Conservation (phyloP, 2,888 invertebrate genomes). For the Nipponacmea schrenckii region DNA sequence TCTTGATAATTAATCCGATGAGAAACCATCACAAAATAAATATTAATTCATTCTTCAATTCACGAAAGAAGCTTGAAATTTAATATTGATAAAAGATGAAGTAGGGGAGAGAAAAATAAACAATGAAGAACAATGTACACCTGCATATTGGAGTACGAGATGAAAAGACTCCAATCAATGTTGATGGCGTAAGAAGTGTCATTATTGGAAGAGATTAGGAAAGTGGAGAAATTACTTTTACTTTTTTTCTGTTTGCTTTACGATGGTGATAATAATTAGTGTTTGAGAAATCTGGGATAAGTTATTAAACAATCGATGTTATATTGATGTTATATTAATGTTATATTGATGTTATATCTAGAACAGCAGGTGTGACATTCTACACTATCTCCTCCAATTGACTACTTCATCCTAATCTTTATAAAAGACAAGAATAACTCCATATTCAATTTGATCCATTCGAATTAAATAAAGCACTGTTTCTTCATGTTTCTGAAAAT, state of each 20-base stretch:
- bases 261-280: background rate
- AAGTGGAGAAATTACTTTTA: background rate
- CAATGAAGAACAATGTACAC: background rate
- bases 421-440: no score
- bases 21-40: background rate
- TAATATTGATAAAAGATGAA: background rate
- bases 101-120: background rate
- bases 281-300: background rate
- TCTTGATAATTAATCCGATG: no score
- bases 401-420: no score
- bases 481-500: no score
- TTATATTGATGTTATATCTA: no score
- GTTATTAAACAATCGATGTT: constrained; percentile 1
- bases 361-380: no score
- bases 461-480: no score
- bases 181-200: constrained; percentile 2
- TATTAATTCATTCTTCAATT: background rate
- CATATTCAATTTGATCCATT: no score
- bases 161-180: background rate
- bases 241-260: constrained; percentile 1
- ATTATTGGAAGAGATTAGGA: background rate
- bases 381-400: no score
- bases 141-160: background rate
- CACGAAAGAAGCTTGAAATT: background rate
- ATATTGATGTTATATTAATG: background rate